Percentiles rank a stretch among this genome's conserved stretches.
Evolutionary conservation across 92 coral and sea anemone genomes (phyloP).

Genomic region (Paragorgia papillata): DNA sequence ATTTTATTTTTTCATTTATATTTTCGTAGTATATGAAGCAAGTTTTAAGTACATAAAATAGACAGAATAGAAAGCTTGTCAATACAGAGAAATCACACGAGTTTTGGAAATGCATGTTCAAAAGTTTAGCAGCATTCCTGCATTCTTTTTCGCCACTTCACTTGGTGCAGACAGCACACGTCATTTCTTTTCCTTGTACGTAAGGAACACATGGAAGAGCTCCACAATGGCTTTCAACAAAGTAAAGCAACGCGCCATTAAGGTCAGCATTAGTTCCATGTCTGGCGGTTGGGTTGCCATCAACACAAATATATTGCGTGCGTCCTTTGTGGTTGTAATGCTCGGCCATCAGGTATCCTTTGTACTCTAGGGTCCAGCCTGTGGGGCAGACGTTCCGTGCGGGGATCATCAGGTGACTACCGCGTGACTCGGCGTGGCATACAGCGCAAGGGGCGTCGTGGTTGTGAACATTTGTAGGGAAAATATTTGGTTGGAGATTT

Average conservation of each 20-base stretch:
- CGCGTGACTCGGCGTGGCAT: conserved; percentile 66
- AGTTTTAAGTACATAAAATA: no score
- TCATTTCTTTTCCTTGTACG: conserved; percentile 63
- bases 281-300: conserved; percentile 58
- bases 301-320: conserved; percentile 70
- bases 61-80: no score
- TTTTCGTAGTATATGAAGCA: no score
- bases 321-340: conserved; percentile 55
- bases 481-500: neutral
- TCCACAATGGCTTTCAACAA: conserved; percentile 64
- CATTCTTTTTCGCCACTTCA: no score
- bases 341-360: conserved; percentile 78
- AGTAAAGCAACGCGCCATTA: conserved; percentile 69
- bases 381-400: conserved; percentile 72
- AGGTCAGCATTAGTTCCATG: conserved; percentile 47
- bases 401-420: conserved; percentile 63
- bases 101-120: no score
- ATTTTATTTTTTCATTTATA: no score
- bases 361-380: conserved; percentile 82
- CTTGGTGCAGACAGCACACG: conserved; percentile 87
- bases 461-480: conserved; percentile 31
- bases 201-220: conserved; percentile 72
- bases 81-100: no score
- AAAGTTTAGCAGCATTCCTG: no score
- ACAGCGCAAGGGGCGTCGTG: conserved; percentile 62